Evolutionary conservation across 2,113 vertebrate species (phyloP), one percentile per base, ranked within the genome.

Genomic region (Leptosomus discolor): DNA sequence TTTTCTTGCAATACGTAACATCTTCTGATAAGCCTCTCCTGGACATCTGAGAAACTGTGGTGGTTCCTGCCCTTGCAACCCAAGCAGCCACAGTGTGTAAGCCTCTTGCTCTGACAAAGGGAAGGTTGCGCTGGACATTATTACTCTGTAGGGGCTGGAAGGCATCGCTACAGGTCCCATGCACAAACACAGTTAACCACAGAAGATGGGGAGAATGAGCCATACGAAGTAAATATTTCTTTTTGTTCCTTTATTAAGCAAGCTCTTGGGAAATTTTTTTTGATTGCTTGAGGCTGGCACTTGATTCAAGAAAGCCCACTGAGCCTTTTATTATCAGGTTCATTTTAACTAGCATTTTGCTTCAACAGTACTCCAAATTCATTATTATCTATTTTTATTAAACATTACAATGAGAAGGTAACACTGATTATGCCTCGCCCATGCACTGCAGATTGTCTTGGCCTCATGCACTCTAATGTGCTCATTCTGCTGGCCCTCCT

Each of bases 381-480:
- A 89, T 91, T 94, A 64, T 94, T 95, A 92, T 86, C 68, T 75
- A 58, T 88, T 96, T 94, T 86, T 92, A 94, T 94, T 93, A 86
- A 67, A 75, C 54, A 75, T 74, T 82, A 53, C 45, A 92, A 69
- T 53, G 83, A 91, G 86, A 71, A 87, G 73, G 83, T 86, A 75
- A 48, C 61, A 88, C 69, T 76, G 69, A 95, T 96, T 94, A 75
- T 0, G 0, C 57, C 53, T 87, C 70, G 89, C 46, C 65, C 51
- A 6, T 78, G 53, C 39, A 8, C 57, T 39, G n/a, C 76, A 92
- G 36, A 75, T 22, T 75, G 65, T 39, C 60, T 73, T 57, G 60
- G 56, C 39, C 48, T 41, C 3, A 0, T 90, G 81, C 81, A 92
- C 94, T 56, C 20, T 70, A 89, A 94, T 89, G 51, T 6, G 1